phyloP scores from a whole-genome alignment of 2,797 vertebrate genomes.

The Threskiornis aethiopicus region DNA sequence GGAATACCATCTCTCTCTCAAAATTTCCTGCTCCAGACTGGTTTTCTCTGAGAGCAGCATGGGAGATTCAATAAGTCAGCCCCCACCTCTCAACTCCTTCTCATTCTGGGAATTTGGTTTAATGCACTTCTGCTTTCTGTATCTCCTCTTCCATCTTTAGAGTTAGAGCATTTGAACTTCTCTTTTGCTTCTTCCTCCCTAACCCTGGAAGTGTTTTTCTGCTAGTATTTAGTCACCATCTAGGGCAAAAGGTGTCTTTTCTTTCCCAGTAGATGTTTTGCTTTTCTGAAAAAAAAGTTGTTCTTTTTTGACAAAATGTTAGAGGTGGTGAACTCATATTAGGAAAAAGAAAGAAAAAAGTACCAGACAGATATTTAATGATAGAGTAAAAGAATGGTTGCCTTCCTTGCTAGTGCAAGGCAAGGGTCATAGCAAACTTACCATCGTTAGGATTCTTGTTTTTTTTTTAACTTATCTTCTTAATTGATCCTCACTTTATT shows the following conservation, averaged over 20 bases:
- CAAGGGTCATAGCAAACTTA: not conserved
- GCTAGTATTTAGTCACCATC: not conserved
- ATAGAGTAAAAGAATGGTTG: not conserved
- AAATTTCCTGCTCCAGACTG: not conserved
- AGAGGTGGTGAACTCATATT: not conserved
- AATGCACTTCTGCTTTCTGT: not conserved
- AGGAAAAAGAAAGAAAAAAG: not conserved
- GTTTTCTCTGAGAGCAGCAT: not conserved
- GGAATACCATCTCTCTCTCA: not conserved
- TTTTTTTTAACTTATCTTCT: not conserved
- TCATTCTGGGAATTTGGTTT: not conserved
- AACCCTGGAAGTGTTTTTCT: not conserved
- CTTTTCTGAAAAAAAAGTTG: not conserved
- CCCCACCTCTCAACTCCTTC: not conserved
- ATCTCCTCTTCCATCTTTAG: not conserved
- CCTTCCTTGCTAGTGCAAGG: not conserved
- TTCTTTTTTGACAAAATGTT: not conserved
- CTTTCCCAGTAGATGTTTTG: not conserved
- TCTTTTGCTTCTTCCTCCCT: not conserved
- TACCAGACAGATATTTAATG: not conserved
- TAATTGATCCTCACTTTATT: not conserved
- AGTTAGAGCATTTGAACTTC: not conserved
- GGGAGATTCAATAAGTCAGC: not conserved
- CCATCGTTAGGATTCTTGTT: not conserved
- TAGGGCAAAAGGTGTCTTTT: not conserved